Evolutionary conservation across 2,113 vertebrate species (phyloP), one percentile per base, ranked within the genome.

Genomic region (Cariama cristata): DNA sequence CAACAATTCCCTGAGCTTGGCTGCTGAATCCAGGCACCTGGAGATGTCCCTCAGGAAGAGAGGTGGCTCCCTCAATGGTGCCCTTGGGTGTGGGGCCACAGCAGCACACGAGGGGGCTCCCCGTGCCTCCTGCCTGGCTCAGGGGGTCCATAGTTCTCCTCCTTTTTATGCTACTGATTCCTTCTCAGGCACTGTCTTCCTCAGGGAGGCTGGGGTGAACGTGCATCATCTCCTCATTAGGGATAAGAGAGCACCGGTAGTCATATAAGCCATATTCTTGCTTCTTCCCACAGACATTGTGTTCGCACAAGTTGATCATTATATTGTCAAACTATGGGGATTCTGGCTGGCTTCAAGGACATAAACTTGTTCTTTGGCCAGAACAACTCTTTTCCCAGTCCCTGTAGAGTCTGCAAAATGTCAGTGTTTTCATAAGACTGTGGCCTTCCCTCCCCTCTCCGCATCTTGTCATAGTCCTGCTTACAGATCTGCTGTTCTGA

Each of bases 401-500:
- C 71, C 94, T 79, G 44, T 20, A 83, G 69, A 49, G 23, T 79
- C 93, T 96, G 94, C 81, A 90, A 83, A 95, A 96, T 90, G 45
- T 96, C 95, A 90, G 35, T 42, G 62, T 93, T 94, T 97, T 93
- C 90, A 88, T 58, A 53, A 88, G 77, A 58, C 87, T 79, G 58
- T 82, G 81, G 81, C 71, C 85, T 94, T 82, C 84, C 66, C 52
- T 95, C 68, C 38, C 32, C 73, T 96, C 66, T 50, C 42, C 9
- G 2, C 91, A 79, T 82, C 84, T 82, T 93, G 67, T 86, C 71
- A 59, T 53, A 69, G 50, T 38, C 94, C 81, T 79, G 83, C 77
- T 93, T 80, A 82, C 58, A 96, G 74, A 94, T 91, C 94, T 95
- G 86, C 79, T 85, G 26, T 72, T 93, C 62, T n/a, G 77, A 96